These are phyloP conservation scores for Drosophila triauraria DNA, from an alignment of 1,140 invertebrate species.

Conservation along the genomic window DNA sequence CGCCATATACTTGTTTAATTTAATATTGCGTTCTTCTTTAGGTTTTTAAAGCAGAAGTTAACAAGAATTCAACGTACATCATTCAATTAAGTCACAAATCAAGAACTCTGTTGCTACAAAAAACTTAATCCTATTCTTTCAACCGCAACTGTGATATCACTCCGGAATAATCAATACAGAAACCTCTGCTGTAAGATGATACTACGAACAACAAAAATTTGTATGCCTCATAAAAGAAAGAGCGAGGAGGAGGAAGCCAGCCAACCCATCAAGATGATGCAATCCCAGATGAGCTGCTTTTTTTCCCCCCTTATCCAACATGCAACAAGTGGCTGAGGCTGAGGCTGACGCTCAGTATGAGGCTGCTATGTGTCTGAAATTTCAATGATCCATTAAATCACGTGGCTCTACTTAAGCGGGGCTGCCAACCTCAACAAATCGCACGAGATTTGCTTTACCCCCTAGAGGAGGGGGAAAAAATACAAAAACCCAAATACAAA, in stretches of 20 bases:
- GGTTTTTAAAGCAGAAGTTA: too few species aligned
- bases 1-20: too few species aligned
- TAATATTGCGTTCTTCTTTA: too few species aligned
- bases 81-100: background rate
- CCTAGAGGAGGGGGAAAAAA: background rate
- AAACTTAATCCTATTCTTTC: background rate
- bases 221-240: background rate
- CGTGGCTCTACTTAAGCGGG: constrained; percentile 46
- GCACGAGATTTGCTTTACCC: constrained; percentile 26
- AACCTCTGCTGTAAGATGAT: constrained; percentile 9
- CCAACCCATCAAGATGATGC: constrained; percentile 28
- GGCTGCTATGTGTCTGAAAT: constrained; percentile 30
- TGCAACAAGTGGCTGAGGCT: constrained; percentile 30
- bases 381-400: constrained; percentile 45
- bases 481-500: background rate
- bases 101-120: too few species aligned
- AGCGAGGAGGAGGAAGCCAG: background rate
- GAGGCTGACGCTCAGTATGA: background rate
- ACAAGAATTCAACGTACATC: background rate
- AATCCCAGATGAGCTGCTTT: constrained; percentile 34
- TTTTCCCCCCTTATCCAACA: constrained; percentile 14
- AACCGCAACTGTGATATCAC: constrained; percentile 1
- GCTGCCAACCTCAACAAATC: constrained; percentile 28
- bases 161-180: background rate
- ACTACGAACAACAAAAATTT: constrained; percentile 8